Evolutionary conservation across 2,888 invertebrate species (phyloP).

Genomic region (Tromatobia lineatoria): DNA sequence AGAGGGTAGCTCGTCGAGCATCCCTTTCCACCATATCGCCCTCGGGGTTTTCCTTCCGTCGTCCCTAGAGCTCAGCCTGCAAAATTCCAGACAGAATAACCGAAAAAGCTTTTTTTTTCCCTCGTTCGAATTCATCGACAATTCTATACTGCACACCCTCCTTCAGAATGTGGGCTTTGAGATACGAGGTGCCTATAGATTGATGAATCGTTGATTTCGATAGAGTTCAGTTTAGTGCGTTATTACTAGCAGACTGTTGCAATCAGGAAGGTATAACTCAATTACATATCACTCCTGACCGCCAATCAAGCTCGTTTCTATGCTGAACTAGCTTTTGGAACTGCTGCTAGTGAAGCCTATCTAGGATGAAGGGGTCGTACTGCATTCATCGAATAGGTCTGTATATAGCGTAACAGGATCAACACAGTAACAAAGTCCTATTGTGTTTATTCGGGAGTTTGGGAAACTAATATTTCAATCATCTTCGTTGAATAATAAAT

Average conservation of each 20-base stretch:
- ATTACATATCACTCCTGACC: slow-evolving; percentile 75
- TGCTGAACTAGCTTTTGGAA: slow-evolving; percentile 9
- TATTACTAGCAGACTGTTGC: slow-evolving; percentile 75
- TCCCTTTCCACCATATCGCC: slow-evolving; percentile 25
- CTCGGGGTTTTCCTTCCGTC: slow-evolving; percentile 38
- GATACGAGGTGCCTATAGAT: slow-evolving; percentile 7
- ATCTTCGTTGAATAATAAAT: too few species aligned
- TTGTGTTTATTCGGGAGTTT: not conserved
- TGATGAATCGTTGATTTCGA: slow-evolving; percentile 55
- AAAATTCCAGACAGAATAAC: slow-evolving; percentile 77
- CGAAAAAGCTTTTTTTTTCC: slow-evolving; percentile 38
- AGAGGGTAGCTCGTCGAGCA: slow-evolving; percentile 15
- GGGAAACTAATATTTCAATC: slow-evolving; percentile 3
- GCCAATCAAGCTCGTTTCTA: slow-evolving; percentile 74
- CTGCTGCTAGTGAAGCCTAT: slow-evolving; percentile 7
- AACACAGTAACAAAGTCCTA: not conserved
- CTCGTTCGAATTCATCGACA: slow-evolving; percentile 50
- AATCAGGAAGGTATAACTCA: slow-evolving; percentile 80
- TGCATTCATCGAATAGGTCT: not conserved
- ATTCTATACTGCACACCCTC: slow-evolving; percentile 25
- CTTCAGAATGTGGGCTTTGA: not conserved
- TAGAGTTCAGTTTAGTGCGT: slow-evolving; percentile 58
- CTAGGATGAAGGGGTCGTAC: slow-evolving; percentile 6
- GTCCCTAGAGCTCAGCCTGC: slow-evolving; percentile 59
- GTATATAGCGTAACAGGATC: slow-evolving; percentile 17